phyloP scores from a whole-genome alignment of 92 coral and sea anemone genomes.

The Phenganax subtilis region DNA sequence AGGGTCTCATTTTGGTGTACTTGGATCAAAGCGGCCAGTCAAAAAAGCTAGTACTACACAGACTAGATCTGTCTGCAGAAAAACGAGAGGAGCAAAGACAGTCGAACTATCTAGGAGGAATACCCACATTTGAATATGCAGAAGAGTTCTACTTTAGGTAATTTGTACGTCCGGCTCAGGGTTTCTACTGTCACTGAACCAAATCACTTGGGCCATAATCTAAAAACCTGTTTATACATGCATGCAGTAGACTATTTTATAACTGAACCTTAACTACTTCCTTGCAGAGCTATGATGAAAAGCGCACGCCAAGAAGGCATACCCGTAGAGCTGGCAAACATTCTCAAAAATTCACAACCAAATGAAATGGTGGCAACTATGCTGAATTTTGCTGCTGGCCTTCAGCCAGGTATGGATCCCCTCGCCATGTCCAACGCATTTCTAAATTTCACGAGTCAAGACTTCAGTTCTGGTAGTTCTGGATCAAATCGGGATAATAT shows the following conservation, averaged over 20 bases:
- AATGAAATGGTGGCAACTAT: background rate
- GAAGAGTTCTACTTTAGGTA: slow-evolving; percentile 10
- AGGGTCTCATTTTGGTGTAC: background rate
- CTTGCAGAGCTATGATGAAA: background rate
- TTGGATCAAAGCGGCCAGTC: slow-evolving; percentile 13
- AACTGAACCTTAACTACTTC: no score
- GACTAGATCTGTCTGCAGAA: slow-evolving; percentile 1
- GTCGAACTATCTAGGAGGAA: background rate
- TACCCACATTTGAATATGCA: background rate
- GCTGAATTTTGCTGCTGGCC: background rate
- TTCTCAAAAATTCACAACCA: background rate
- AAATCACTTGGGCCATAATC: no score
- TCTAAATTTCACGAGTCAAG: background rate
- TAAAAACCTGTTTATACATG: no score
- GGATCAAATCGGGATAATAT: background rate
- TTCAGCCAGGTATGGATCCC: background rate
- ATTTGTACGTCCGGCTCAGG: background rate
- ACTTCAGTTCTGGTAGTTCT: background rate
- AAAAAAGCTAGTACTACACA: background rate
- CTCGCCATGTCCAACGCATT: background rate
- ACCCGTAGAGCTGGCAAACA: background rate
- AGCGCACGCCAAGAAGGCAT: background rate
- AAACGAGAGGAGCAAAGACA: background rate
- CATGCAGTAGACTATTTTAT: no score
- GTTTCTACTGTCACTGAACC: background rate